Percentiles rank a stretch among this genome's conserved stretches.
Conservation (phyloP, 2,888 invertebrate species). For the Lagria hirta region DNA sequence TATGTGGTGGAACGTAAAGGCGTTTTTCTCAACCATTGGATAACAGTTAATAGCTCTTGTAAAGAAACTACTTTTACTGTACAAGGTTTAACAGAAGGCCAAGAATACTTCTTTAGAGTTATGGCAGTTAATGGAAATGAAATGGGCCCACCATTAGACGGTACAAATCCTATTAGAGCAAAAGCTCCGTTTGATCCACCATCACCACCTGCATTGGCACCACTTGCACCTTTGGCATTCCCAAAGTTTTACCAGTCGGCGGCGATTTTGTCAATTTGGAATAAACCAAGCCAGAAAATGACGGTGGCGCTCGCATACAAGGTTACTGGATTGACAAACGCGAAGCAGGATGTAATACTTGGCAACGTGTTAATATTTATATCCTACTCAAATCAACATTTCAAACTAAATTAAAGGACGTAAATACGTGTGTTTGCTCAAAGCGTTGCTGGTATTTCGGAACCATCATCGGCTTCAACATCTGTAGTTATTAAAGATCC, state of each 20-base stretch:
- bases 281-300: slow-evolving; percentile 92
- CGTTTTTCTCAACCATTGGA: slow-evolving; percentile 83
- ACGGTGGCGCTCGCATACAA: slow-evolving; percentile 94
- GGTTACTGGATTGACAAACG: slow-evolving; percentile 99
- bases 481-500: slow-evolving; percentile 93
- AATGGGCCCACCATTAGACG: slow-evolving; percentile 86
- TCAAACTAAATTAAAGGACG: slow-evolving; percentile 95
- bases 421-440: slow-evolving; percentile 95
- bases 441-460: slow-evolving; percentile 90
- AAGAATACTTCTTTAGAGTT: slow-evolving; percentile 96
- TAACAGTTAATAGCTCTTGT: slow-evolving; percentile 79
- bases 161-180: slow-evolving; percentile 86
- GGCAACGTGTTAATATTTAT: slow-evolving; percentile 86
- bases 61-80: slow-evolving; percentile 86
- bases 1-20: slow-evolving; percentile 96
- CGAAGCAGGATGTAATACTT: slow-evolving; percentile 83
- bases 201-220: slow-evolving; percentile 86
- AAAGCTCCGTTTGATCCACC: slow-evolving; percentile 87
- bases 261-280: slow-evolving; percentile 96
- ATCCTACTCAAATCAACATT: slow-evolving; percentile 91
- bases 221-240: too few relatives aligned
- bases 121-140: slow-evolving; percentile 98
- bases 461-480: slow-evolving; percentile 83
- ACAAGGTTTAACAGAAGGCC: slow-evolving; percentile 93
- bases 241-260: slow-evolving; percentile 90